A percentile compares a stretch with the other conserved stretches of the same genome.
Evolutionary conservation across 23 tunicate species (phyloP).

Genomic region (Trididemnum nubilum): DNA sequence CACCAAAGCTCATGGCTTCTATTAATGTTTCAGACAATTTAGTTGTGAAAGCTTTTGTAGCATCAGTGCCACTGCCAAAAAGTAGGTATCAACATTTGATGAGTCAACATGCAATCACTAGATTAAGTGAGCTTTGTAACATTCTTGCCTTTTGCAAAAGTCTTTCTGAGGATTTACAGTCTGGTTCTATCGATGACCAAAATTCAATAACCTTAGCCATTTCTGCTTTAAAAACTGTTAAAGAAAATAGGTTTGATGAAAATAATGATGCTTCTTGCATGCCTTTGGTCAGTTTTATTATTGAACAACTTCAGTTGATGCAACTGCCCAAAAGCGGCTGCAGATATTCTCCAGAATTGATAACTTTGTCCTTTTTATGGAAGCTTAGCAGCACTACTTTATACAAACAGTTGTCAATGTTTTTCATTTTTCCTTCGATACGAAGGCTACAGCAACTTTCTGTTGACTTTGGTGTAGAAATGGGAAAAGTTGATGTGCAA

Average conservation of each 20-base stretch:
- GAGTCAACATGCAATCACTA: neutral
- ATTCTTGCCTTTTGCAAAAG: constrained; percentile 23
- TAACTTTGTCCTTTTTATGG: constrained; percentile 20
- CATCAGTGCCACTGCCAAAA: constrained; percentile 5
- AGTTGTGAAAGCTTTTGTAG: neutral
- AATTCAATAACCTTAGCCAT: neutral
- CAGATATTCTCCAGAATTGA: constrained; percentile 11
- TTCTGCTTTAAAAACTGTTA: neutral
- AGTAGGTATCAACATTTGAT: neutral
- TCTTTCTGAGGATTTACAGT: constrained; percentile 3
- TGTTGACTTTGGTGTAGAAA: constrained; percentile 3
- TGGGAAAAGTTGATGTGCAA: constrained; percentile 7
- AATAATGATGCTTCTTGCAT: neutral
- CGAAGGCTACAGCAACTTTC: constrained; percentile 31
- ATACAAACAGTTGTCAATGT: neutral
- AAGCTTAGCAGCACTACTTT: constrained; percentile 12
- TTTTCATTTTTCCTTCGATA: constrained; percentile 3
- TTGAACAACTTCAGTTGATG: neutral
- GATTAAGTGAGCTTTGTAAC: neutral
- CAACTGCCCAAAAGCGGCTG: neutral
- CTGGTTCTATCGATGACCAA: neutral
- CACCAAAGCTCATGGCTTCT: constrained; percentile 10
- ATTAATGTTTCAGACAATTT: neutral
- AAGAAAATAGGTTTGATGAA: neutral
- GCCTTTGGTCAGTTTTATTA: neutral